phyloP scores from a whole-genome alignment of 2,888 invertebrate species.

The Chloromyia formosa region DNA sequence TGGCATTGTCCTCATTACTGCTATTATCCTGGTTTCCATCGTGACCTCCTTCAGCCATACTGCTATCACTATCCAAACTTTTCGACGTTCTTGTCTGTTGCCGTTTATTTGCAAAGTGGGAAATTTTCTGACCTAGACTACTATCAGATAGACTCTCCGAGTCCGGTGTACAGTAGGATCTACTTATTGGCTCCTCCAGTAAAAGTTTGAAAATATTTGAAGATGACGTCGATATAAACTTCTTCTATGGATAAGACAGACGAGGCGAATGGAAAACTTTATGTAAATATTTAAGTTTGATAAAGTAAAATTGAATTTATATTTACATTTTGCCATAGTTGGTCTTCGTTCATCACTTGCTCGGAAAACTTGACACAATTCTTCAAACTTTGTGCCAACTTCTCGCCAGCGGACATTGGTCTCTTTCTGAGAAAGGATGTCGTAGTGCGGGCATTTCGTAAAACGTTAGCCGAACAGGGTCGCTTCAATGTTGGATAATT shows the following conservation, averaged over 20 bases:
- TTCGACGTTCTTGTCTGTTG: slow-evolving; percentile 5
- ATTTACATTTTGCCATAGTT: slow-evolving; percentile 50
- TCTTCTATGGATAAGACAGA: too few species aligned
- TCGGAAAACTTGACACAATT: slow-evolving; percentile 48
- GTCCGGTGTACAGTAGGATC: slow-evolving; percentile 65
- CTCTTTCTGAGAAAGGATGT: slow-evolving; percentile 57
- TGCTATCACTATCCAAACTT: slow-evolving; percentile 28
- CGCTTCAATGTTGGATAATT: slow-evolving; percentile 58
- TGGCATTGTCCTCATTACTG: neutral
- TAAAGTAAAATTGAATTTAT: neutral
- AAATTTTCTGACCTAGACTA: slow-evolving; percentile 45
- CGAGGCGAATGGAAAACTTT: neutral
- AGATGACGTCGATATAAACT: slow-evolving; percentile 57
- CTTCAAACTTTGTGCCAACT: slow-evolving; percentile 54
- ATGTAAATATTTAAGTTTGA: neutral
- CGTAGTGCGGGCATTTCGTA: slow-evolving; percentile 52
- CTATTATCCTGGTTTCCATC: slow-evolving; percentile 25
- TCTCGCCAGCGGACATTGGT: slow-evolving; percentile 62
- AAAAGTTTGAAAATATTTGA: slow-evolving; percentile 61
- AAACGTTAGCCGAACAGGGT: slow-evolving; percentile 59
- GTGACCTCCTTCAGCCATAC: slow-evolving; percentile 42
- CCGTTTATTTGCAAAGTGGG: slow-evolving; percentile 35
- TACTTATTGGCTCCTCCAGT: slow-evolving; percentile 62
- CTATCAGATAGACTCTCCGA: slow-evolving; percentile 42
- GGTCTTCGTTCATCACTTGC: slow-evolving; percentile 41